Conservation (phyloP, 2,797 vertebrate species). For the Acipenser oxyrinchus region DNA sequence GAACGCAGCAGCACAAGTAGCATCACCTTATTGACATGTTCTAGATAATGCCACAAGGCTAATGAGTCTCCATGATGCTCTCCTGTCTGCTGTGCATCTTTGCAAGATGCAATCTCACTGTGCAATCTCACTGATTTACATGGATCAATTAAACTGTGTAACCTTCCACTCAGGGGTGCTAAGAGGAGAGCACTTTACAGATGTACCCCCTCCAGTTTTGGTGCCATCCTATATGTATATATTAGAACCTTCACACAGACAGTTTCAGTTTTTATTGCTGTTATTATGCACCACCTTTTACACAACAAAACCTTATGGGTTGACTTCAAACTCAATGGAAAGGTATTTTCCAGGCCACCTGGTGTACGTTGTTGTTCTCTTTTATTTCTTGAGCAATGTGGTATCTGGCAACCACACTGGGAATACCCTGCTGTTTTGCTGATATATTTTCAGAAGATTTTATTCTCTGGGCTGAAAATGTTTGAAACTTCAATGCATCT, state of each 20-base stretch:
- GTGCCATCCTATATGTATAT: too few relatives aligned
- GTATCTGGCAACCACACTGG: not conserved
- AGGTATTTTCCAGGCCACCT: too few relatives aligned
- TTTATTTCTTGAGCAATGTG: not conserved
- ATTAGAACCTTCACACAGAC: too few relatives aligned
- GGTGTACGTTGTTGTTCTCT: not conserved
- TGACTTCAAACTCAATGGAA: too few relatives aligned
- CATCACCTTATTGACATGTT: slow-evolving; percentile 80
- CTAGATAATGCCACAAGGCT: slow-evolving; percentile 76
- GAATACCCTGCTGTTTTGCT: not conserved
- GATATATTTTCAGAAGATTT: too few relatives aligned
- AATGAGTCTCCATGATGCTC: slow-evolving; percentile 70
- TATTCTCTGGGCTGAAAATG: too few relatives aligned
- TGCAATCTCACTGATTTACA: slow-evolving; percentile 7
- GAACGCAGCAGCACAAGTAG: slow-evolving; percentile 70
- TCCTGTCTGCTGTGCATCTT: slow-evolving; percentile 57
- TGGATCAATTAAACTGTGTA: slow-evolving; percentile 15
- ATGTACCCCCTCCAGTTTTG: too few relatives aligned
- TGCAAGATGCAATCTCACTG: slow-evolving; percentile 51
- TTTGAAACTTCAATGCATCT: too few relatives aligned
- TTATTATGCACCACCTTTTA: too few relatives aligned
- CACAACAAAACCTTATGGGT: too few relatives aligned
- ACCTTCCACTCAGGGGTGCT: slow-evolving; percentile 2
- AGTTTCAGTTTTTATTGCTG: too few relatives aligned
- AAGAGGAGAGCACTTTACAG: not conserved